Percentiles rank a stretch among this genome's conserved stretches.
Evolutionary conservation across 53 echinoderm and acorn worm species (phyloP).

Genomic region (Luidia sarsii): DNA sequence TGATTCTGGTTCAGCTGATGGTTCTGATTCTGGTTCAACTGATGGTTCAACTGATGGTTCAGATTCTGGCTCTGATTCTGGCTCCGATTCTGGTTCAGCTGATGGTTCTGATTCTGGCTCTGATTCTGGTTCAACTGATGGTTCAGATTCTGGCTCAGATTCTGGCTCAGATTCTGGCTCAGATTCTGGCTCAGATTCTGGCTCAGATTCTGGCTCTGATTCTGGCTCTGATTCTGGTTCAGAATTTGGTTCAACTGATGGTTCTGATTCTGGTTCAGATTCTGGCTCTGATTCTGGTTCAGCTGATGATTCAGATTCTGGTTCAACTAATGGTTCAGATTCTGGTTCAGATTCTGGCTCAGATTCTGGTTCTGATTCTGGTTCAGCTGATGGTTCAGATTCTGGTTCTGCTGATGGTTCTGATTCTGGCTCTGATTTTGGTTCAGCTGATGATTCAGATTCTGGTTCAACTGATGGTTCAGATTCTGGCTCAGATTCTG

Average conservation of each 20-base stretch:
- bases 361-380: constrained; percentile 18
- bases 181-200: constrained; percentile 6
- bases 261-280: constrained; percentile 8
- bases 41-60: constrained; percentile 43
- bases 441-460: too few relatives aligned
- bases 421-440: too few relatives aligned
- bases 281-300: constrained; percentile 21
- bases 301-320: constrained; percentile 1
- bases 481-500: too few relatives aligned
- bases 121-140: constrained; percentile 16
- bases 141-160: constrained; percentile 1
- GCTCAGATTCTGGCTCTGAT: too few relatives aligned
- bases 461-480: too few relatives aligned
- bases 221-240: too few relatives aligned
- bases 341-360: constrained; percentile 4
- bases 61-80: constrained; percentile 70
- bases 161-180: constrained; percentile 2
- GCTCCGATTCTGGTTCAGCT: constrained; percentile 64
- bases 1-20: constrained; percentile 19
- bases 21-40: constrained; percentile 31
- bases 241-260: constrained; percentile 7
- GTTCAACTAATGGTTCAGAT: constrained; percentile 3
- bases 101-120: constrained; percentile 47
- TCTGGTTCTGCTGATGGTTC: too few relatives aligned
- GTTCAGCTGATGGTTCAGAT: too few relatives aligned